Conservation (phyloP, 2,888 invertebrate species). For the Nomada lathburiana region DNA sequence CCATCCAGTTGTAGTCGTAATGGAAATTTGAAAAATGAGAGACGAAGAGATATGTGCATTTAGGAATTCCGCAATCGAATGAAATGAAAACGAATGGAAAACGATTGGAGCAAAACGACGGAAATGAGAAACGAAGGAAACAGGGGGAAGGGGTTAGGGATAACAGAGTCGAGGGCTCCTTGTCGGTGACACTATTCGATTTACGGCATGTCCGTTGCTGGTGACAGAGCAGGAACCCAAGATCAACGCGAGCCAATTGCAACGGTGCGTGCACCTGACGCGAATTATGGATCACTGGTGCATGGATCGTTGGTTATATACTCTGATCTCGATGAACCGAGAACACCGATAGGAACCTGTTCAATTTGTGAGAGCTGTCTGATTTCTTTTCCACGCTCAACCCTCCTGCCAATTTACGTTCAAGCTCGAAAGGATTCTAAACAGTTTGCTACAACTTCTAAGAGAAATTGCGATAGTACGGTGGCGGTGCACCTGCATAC, state of each 20-base stretch:
- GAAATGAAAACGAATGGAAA: neutral
- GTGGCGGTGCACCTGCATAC: no score
- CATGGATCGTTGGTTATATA: neutral
- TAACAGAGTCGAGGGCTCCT: conserved; percentile 41
- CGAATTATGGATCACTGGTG: conserved; percentile 64
- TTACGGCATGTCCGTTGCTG: conserved; percentile 61
- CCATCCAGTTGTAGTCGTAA: no score
- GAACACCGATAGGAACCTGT: neutral
- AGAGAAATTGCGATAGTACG: no score
- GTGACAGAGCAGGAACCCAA: conserved; percentile 56
- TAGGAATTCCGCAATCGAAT: no score
- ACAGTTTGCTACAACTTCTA: no score
- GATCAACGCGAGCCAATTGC: conserved; percentile 65
- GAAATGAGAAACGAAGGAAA: conserved; percentile 5
- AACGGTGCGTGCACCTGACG: conserved; percentile 71
- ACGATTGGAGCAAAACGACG: neutral
- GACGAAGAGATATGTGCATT: no score
- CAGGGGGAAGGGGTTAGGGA: conserved; percentile 9
- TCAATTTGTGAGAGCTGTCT: neutral
- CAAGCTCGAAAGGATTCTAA: no score
- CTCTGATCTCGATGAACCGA: conserved; percentile 35
- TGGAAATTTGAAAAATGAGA: no score
- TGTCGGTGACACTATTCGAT: conserved; percentile 64
- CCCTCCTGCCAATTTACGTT: no score
- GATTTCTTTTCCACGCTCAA: no score